These are phyloP conservation scores for Xestia rhomboidea DNA, from an alignment of 2,888 invertebrate genomes.

Conservation along the genomic window DNA sequence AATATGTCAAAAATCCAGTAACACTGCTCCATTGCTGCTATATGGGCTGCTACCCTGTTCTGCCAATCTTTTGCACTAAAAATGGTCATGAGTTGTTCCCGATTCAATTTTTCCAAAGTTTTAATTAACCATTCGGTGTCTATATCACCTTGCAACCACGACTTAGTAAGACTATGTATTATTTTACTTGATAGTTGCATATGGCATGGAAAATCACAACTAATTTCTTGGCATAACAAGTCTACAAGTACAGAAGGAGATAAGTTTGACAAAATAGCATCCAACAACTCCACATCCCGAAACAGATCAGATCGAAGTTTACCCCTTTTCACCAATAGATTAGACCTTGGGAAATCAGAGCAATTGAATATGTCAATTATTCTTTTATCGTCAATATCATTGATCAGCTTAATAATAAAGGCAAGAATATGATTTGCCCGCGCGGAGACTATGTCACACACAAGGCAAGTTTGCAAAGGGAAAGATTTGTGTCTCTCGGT, in stretches of 20 bases:
- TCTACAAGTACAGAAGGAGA: conserved; percentile 7
- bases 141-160: background rate
- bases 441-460: conserved; percentile 14
- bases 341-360: conserved; percentile 42
- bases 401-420: conserved; percentile 21
- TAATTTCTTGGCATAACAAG: conserved; percentile 13
- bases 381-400: conserved; percentile 24
- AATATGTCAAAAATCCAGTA: conserved; percentile 31
- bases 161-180: conserved; percentile 18
- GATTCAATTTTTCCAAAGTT: conserved; percentile 17
- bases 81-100: conserved; percentile 16
- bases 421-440: conserved; percentile 7
- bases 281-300: conserved; percentile 14
- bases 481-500: background rate
- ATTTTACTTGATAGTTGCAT: background rate
- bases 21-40: conserved; percentile 8
- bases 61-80: conserved; percentile 34
- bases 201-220: background rate
- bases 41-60: conserved; percentile 19
- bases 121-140: conserved; percentile 7
- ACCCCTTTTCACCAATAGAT: conserved; percentile 11
- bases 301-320: background rate
- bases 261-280: conserved; percentile 21
- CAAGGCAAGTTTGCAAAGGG: background rate
- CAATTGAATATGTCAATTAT: conserved; percentile 39